A percentile compares a stretch with the other conserved stretches of the same genome.
phyloP scores from a whole-genome alignment of 2,888 invertebrate genomes.

The Drosophila suboccidentalis region DNA sequence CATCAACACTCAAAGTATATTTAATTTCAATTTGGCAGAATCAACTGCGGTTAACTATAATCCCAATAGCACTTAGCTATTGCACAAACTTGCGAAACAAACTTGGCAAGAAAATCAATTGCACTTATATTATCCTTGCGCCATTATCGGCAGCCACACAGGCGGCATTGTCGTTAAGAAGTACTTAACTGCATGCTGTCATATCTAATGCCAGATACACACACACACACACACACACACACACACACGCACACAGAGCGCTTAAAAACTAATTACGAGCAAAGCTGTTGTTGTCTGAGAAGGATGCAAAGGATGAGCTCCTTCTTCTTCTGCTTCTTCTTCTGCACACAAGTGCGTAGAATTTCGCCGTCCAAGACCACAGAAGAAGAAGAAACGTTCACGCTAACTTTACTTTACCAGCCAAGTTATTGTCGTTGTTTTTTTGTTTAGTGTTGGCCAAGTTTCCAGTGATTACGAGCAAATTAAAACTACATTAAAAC shows the following conservation, averaged over 20 bases:
- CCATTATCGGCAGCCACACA: constrained; percentile 71
- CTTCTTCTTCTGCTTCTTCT: neutral
- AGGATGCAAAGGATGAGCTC: constrained; percentile 22
- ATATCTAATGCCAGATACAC: constrained; percentile 65
- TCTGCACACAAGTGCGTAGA: constrained; percentile 53
- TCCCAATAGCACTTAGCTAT: constrained; percentile 30
- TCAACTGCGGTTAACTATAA: constrained; percentile 39
- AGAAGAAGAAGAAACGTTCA: constrained; percentile 22
- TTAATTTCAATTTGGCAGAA: constrained; percentile 7
- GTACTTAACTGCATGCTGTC: constrained; percentile 78
- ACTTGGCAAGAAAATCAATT: constrained; percentile 74
- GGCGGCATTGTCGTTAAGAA: constrained; percentile 70
- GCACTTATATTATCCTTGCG: constrained; percentile 61
- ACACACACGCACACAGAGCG: constrained; percentile 40
- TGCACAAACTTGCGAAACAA: constrained; percentile 34
- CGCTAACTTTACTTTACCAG: constrained; percentile 33
- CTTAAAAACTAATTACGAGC: constrained; percentile 81
- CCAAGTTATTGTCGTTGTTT: constrained; percentile 37
- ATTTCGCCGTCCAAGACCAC: constrained; percentile 36
- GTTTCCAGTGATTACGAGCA: constrained; percentile 75
- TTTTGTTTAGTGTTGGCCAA: constrained; percentile 42
- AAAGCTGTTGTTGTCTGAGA: constrained; percentile 55
- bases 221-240: constrained; percentile 31
- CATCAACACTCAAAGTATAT: neutral
- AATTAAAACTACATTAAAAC: constrained; percentile 81